Evolutionary conservation across 2,113 vertebrate genomes (phyloP).

Genomic region (Cebus imitator): DNA sequence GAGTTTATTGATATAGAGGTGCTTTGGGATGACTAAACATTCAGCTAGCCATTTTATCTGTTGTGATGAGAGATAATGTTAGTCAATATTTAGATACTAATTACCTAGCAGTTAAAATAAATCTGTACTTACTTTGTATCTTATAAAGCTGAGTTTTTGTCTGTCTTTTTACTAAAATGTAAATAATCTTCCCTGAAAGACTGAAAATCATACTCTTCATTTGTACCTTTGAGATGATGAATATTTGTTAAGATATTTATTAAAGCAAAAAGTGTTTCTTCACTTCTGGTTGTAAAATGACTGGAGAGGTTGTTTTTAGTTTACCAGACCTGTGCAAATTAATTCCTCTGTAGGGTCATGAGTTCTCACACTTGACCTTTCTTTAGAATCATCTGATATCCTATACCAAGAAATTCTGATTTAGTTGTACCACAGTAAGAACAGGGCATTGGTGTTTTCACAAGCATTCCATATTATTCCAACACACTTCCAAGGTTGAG

Average conservation of each 20-base stretch:
- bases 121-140: neutral
- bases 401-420: neutral
- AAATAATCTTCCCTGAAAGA: neutral
- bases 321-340: neutral
- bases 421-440: neutral
- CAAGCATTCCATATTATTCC: neutral
- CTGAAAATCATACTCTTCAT: neutral
- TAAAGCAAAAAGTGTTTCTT: neutral
- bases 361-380: neutral
- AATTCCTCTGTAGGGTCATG: neutral
- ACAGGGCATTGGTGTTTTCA: neutral
- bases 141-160: neutral
- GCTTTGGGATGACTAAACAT: neutral
- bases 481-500: neutral
- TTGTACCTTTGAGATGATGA: neutral
- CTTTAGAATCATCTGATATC: neutral
- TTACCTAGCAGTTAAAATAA: neutral
- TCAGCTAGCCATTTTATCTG: neutral
- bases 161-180: neutral
- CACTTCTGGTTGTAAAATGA: neutral
- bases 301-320: neutral
- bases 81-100: neutral
- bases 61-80: neutral
- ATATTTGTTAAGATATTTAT: neutral
- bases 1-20: neutral